Evolutionary conservation across 2,888 invertebrate genomes (phyloP).

Genomic region (Venustoraphidia nigricollis): DNA sequence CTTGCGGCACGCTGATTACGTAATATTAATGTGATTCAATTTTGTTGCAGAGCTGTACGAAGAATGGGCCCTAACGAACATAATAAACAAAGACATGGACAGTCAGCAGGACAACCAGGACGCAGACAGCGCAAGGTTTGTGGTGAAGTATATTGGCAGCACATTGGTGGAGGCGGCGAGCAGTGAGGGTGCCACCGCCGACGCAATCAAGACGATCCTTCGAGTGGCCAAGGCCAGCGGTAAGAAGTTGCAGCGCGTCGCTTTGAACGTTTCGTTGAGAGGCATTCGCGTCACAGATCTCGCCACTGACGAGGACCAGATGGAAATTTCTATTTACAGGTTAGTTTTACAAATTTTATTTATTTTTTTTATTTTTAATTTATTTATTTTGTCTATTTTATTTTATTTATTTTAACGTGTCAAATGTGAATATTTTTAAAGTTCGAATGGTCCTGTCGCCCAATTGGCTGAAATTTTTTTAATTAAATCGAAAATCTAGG

Average conservation of each 20-base stretch:
- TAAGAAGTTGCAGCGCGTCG: slow-evolving; percentile 44
- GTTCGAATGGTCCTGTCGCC: too few species aligned
- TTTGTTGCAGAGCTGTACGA: slow-evolving; percentile 44
- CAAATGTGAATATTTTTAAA: too few species aligned
- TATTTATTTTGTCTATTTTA: too few species aligned
- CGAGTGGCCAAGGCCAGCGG: slow-evolving; percentile 42
- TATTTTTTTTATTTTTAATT: slow-evolving; percentile 3
- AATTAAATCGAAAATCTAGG: slow-evolving; percentile 2
- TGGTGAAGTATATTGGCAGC: slow-evolving; percentile 61
- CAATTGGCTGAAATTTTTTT: too few species aligned
- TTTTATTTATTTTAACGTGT: too few species aligned
- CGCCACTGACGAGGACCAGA: slow-evolving; percentile 49
- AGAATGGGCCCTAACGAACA: slow-evolving; percentile 49
- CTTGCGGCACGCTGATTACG: too few species aligned
- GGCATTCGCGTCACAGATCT: slow-evolving; percentile 64
- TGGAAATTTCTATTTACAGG: slow-evolving; percentile 78
- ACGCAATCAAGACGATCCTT: slow-evolving; percentile 68
- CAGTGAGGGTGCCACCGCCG: slow-evolving; percentile 59
- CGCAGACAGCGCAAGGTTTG: slow-evolving; percentile 33
- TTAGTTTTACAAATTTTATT: slow-evolving; percentile 21
- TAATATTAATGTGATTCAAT: not conserved
- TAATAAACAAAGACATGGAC: slow-evolving; percentile 34
- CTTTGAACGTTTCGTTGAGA: slow-evolving; percentile 54
- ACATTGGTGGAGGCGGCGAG: slow-evolving; percentile 62
- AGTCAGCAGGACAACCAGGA: slow-evolving; percentile 21